A percentile compares a stretch with the other conserved stretches of the same genome.
Evolutionary conservation across 2,797 vertebrate species (phyloP).

Genomic region (Hippocampus kuda): DNA sequence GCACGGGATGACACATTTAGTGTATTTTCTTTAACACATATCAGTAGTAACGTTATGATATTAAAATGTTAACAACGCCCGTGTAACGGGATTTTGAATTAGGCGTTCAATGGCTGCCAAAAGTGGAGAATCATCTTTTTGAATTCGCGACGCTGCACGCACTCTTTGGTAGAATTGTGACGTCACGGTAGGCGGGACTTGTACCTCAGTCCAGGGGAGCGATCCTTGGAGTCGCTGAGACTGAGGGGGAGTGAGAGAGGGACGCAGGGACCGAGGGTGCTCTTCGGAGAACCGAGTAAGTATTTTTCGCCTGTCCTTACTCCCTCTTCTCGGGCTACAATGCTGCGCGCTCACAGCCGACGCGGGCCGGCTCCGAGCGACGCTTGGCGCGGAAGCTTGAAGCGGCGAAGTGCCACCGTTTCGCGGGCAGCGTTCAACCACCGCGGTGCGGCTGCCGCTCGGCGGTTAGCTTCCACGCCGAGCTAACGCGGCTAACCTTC

Average conservation of each 20-base stretch:
- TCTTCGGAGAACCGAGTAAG: conserved; percentile 66
- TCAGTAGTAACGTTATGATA: too few species aligned
- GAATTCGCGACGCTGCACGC: not conserved
- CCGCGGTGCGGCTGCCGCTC: conserved; percentile 37
- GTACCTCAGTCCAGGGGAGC: conserved; percentile 61
- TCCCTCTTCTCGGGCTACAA: not conserved
- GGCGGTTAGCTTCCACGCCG: conserved; percentile 31
- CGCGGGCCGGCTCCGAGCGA: conserved; percentile 2
- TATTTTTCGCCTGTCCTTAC: conserved; percentile 38
- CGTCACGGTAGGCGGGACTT: conserved; percentile 66
- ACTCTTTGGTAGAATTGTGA: conserved; percentile 46
- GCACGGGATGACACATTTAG: too few species aligned
- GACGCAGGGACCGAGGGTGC: conserved; percentile 52
- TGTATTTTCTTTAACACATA: too few species aligned
- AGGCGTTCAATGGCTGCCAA: not conserved
- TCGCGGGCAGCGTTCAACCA: conserved; percentile 31
- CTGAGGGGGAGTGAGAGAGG: conserved; percentile 64
- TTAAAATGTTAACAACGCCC: not conserved
- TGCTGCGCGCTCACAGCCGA: not conserved
- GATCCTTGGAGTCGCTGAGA: conserved; percentile 62
- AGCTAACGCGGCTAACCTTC: conserved; percentile 55
- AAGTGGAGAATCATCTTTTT: conserved; percentile 38
- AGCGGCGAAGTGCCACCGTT: conserved; percentile 20
- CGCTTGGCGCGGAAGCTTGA: not conserved
- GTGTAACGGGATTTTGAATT: not conserved